Base-by-base conservation (phyloP, 2,888 invertebrate genomes). In the Drosophila recens region DNA sequence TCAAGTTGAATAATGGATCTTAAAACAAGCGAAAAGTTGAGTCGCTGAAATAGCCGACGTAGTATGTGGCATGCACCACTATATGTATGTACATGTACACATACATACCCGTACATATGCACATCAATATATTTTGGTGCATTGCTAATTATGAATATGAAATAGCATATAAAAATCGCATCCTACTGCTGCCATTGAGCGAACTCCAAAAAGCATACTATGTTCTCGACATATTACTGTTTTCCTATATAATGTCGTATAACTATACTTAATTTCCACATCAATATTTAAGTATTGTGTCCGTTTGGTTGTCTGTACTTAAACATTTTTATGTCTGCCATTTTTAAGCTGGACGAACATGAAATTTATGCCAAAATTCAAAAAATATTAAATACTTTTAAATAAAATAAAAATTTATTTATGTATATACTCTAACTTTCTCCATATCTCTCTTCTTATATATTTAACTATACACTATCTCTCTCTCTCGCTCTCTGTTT, bases 241-340 rank as follows among this genome's bases (percentile, higher is more conserved):
- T 88, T 87, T 89, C 66, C 69, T 72, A 68, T 67, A 62, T 65
- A 79, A 59, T 70, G 54, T 43, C 17, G 57, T 61, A 40, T 51
- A 51, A 64, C 57, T 64, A 81, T 87, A 75, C 72, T 85, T 79
- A 79, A 77, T 79, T 85, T 88, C 74, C 71, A 82, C 76, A 72
- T 67, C 68, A 75, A 72, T 80, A 82, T 67, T 82, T 90, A 86
- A 88, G 87, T 85, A 87, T 86, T 84, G 84, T 83, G 89, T 90
- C 90, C 88, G 90, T 88, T 88, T 90, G 91, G 91, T 91, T 91
- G 91, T 91, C 91, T 91, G 91, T 91, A 87, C 88, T 90, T 91
- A 90, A 91, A 91, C 91, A 91, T 91, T 91, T 91, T 91, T 91
- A 91, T 91, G 90, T 90, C 91, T 91, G 90, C 91, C 91, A 90